These are phyloP conservation scores for Meganola albula DNA, from an alignment of 2,888 invertebrate species.

Conservation along the genomic window DNA sequence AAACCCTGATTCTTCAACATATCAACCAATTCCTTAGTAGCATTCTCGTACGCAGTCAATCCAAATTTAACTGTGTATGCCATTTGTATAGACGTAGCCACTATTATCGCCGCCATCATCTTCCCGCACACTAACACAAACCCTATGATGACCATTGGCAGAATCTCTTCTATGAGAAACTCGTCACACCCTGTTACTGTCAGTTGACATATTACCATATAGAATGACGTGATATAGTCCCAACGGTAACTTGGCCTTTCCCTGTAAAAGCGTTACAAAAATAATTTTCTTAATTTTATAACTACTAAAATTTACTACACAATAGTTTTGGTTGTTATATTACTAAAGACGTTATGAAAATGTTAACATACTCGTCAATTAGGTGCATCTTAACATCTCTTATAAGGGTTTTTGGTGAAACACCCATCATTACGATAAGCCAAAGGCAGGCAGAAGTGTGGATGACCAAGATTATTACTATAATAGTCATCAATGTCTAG, in stretches of 20 bases:
- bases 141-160: slow-evolving; percentile 47
- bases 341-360: too few relatives aligned
- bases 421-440: slow-evolving; percentile 47
- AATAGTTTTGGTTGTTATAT: too few relatives aligned
- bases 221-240: slow-evolving; percentile 62
- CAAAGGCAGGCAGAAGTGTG: slow-evolving; percentile 61
- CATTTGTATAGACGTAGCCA: slow-evolving; percentile 58
- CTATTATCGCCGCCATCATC: slow-evolving; percentile 56
- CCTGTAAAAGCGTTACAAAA: slow-evolving; percentile 33
- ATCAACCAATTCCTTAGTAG: slow-evolving; percentile 52
- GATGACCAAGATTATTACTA: slow-evolving; percentile 47
- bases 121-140: slow-evolving; percentile 55
- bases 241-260: slow-evolving; percentile 47
- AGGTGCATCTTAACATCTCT: slow-evolving; percentile 54
- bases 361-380: slow-evolving; percentile 54
- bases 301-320: too few relatives aligned
- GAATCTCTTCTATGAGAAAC: slow-evolving; percentile 38
- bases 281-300: too few relatives aligned
- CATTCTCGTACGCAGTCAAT: slow-evolving; percentile 52
- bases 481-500: slow-evolving; percentile 53
- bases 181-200: slow-evolving; percentile 63
- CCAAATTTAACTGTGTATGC: slow-evolving; percentile 59
- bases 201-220: slow-evolving; percentile 49
- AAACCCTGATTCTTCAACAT: slow-evolving; percentile 63
- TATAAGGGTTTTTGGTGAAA: slow-evolving; percentile 43